These are phyloP conservation scores for Cordilura impudica DNA, from an alignment of 2,888 invertebrate species.

Conservation along the genomic window DNA sequence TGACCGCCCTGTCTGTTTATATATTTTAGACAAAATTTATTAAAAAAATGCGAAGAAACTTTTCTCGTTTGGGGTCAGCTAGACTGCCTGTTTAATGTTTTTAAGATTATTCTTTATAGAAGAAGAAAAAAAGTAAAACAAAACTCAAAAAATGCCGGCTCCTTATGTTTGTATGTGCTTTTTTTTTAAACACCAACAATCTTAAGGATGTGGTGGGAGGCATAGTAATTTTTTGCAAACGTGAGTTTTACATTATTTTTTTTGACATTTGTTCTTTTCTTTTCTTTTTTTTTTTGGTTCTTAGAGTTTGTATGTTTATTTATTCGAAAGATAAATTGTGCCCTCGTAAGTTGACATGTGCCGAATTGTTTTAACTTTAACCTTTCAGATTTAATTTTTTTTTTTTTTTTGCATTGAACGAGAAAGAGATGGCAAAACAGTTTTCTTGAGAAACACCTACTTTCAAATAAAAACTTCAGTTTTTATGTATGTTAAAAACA, in stretches of 20 bases:
- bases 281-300: not conserved
- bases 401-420: not conserved
- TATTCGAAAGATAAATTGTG: slow-evolving; percentile 66
- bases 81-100: slow-evolving; percentile 60
- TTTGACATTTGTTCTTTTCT: slow-evolving; percentile 20
- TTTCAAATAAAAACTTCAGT: no score
- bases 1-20: not conserved
- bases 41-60: slow-evolving; percentile 18
- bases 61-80: slow-evolving; percentile 57
- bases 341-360: slow-evolving; percentile 70
- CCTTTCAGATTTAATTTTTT: slow-evolving; percentile 38
- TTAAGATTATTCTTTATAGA: slow-evolving; percentile 51
- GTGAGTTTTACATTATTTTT: slow-evolving; percentile 47
- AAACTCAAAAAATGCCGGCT: slow-evolving; percentile 1
- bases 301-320: not conserved
- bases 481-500: no score
- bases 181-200: not conserved
- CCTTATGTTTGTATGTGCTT: not conserved
- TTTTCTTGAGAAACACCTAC: not conserved
- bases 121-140: slow-evolving; percentile 13
- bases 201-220: slow-evolving; percentile 26
- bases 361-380: slow-evolving; percentile 63
- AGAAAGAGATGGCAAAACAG: not conserved
- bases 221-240: slow-evolving; percentile 50
- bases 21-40: not conserved